Percentiles rank a stretch among this genome's conserved stretches.
These are phyloP conservation scores for Nannobrachium achirus DNA, from an alignment of 2,113 vertebrate species.

Conservation along the genomic window DNA sequence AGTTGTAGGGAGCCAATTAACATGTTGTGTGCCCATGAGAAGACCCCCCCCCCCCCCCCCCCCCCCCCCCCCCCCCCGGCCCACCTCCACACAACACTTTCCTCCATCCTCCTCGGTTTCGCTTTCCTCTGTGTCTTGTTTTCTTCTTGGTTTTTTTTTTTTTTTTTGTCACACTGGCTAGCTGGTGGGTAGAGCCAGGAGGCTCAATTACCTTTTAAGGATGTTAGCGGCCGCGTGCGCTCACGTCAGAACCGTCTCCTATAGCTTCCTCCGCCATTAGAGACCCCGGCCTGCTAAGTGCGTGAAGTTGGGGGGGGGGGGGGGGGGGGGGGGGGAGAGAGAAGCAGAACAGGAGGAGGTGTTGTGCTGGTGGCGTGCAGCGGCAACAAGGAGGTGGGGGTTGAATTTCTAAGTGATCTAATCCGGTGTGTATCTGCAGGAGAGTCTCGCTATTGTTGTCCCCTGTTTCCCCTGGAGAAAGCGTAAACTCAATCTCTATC, in stretches of 20 bases:
- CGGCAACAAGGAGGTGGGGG: too few species aligned
- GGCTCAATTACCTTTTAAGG: slow-evolving; percentile 82
- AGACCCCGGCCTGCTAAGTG: slow-evolving; percentile 54
- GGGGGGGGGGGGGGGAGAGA: too few species aligned
- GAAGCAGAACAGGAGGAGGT: too few species aligned
- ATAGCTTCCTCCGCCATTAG: slow-evolving; percentile 42
- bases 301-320: slow-evolving; percentile 35
- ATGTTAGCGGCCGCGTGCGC: slow-evolving; percentile 72
- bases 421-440: slow-evolving; percentile 35
- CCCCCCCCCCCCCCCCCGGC: neutral
- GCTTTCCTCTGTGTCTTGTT: slow-evolving; percentile 43
- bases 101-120: slow-evolving; percentile 31
- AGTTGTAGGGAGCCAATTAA: slow-evolving; percentile 76
- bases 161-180: slow-evolving; percentile 68
- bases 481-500: slow-evolving; percentile 33
- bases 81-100: too few species aligned
- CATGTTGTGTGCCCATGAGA: slow-evolving; percentile 70
- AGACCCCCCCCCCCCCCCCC: slow-evolving; percentile 54
- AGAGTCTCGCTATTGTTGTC: slow-evolving; percentile 49
- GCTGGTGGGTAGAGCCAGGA: slow-evolving; percentile 74
- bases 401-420: too few species aligned
- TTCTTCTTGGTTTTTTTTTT: too few species aligned
- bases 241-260: slow-evolving; percentile 61
- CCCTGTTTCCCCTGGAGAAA: slow-evolving; percentile 56
- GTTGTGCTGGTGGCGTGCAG: too few species aligned